Base-by-base conservation (phyloP, 2,888 invertebrate genomes). In the Euproctis similis region DNA sequence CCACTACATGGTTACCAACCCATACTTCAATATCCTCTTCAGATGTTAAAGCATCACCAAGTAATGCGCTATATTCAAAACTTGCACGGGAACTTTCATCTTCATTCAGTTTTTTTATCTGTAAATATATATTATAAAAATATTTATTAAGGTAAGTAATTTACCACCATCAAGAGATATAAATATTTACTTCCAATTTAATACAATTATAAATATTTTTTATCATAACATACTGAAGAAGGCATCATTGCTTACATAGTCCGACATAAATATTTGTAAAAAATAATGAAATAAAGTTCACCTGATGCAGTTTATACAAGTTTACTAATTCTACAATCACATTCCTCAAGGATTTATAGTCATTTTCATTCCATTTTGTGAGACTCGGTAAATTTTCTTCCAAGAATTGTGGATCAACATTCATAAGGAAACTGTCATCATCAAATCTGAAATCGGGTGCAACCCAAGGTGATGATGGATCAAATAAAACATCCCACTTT, bases 371-470 rank as follows among this genome's bases (percentile, higher is more conserved):
- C 92, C 92, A 92, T 26, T 87, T 82, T 3, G 81, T 74, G 28
- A 91, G 74, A 55, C 87, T 88, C 8, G 89, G 89, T 17, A 90
- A 56, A 52, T 84, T 62, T 27, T 73, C 64, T 30, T 76, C 74
- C 16, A 90, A 67, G 30, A 72, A 70, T 28, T 87, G 71, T 30
- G 86, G 68, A 54, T 89, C 86, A 23, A 88, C 76, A 58, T 87
- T 87, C 29, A 74, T 82, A 12, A 89, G 66, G 63, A 93, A 92
- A 26, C 73, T 80, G 20, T 88, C 87, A 61, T 92, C 90, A 44
- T 90, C 87, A 65, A 92, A 92, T 50, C 89, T 85, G 57, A 93
- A 92, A 61, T 93, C 92, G 1, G 93, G 92, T 3, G 92, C 89
- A 53, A 89, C 87, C 65, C 89, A 87, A 4, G 89, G 89, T 25